Evolutionary conservation across 2,113 vertebrate species (phyloP), one percentile per base, ranked within the genome.

Genomic region (Bostrychus sinensis): DNA sequence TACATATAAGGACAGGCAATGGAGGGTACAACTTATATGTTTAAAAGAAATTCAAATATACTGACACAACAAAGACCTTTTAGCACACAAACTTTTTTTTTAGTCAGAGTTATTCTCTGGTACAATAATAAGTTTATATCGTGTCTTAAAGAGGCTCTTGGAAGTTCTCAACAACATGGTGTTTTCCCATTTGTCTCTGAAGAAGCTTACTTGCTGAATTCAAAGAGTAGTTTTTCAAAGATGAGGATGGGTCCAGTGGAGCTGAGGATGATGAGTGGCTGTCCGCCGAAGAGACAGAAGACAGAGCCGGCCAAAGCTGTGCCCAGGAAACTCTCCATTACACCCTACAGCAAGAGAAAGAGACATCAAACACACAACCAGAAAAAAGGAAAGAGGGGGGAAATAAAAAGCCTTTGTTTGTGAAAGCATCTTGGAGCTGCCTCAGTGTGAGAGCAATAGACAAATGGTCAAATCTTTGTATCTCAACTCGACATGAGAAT

Each of bases 221-320:
- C 96, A 1, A 91, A 99, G 45, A 98, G 95, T 46, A 99, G 94
- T 77, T 98, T 99, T 84, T 99, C 97, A 0, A 99, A 99, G 93
- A 99, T 95, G 86, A 99, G 97, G 81, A 99, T 98, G 82, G 97
- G 97, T 9, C 97, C 97, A 0, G 97, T 99, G 86, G 97, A 98
- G 91, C 97, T 98, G 81, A 99, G 95, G 83, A 99, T 99, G 90
- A 98, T 98, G 87, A 99, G 96, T 0, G 97, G 97, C 81, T 99
- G 97, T 62, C 97, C 97, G 0, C 94, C 83, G 4, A 98, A 95
- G 75, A 98, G 78, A 75, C 96, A 98, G 84, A 98, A 99, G 60
- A 96, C 85, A 4, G 94, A 87, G 4, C 97, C 97, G 0, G 97
- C 93, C 85, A 99, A 91, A 1, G 96, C 94, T 0, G 97, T 98